phyloP scores from a whole-genome alignment of 2,888 invertebrate genomes.

The Ganaspis brasiliensis region DNA sequence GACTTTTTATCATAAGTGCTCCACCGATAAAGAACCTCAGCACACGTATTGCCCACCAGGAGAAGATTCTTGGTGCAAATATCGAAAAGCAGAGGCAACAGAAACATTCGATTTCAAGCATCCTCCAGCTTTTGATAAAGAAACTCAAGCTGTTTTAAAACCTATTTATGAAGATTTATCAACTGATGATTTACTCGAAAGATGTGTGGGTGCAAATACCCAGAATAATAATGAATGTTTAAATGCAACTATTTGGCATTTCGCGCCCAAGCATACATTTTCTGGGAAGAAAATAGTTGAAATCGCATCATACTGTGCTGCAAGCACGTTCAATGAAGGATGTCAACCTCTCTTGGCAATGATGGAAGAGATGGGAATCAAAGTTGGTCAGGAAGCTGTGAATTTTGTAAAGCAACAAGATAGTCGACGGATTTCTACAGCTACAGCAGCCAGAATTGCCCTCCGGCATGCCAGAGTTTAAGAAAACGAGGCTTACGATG shows the following conservation, averaged over 20 bases:
- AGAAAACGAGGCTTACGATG: too few relatives aligned
- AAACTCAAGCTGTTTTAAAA: too few relatives aligned
- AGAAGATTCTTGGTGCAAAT: too few relatives aligned
- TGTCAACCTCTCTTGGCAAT: slow-evolving; percentile 39
- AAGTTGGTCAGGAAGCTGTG: slow-evolving; percentile 16
- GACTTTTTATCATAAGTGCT: too few relatives aligned
- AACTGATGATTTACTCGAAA: slow-evolving; percentile 4
- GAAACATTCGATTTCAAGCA: too few relatives aligned
- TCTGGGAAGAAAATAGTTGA: slow-evolving; percentile 34
- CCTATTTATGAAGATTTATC: too few relatives aligned
- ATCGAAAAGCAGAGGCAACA: too few relatives aligned
- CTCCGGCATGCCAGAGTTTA: too few relatives aligned
- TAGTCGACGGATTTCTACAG: too few relatives aligned
- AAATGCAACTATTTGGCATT: slow-evolving; percentile 37
- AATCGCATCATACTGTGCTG: slow-evolving; percentile 45
- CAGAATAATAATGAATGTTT: slow-evolving; percentile 48
- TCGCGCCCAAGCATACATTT: slow-evolving; percentile 43
- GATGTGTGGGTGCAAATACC: slow-evolving; percentile 47
- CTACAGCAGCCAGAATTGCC: too few relatives aligned
- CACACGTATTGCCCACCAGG: too few relatives aligned
- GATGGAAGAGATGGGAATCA: slow-evolving; percentile 45
- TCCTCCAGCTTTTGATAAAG: background rate
- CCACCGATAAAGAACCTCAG: too few relatives aligned
- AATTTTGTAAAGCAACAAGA: background rate
- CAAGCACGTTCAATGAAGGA: slow-evolving; percentile 50